phyloP scores from a whole-genome alignment of 23 tunicate species.

The Oikopleura albicans region DNA sequence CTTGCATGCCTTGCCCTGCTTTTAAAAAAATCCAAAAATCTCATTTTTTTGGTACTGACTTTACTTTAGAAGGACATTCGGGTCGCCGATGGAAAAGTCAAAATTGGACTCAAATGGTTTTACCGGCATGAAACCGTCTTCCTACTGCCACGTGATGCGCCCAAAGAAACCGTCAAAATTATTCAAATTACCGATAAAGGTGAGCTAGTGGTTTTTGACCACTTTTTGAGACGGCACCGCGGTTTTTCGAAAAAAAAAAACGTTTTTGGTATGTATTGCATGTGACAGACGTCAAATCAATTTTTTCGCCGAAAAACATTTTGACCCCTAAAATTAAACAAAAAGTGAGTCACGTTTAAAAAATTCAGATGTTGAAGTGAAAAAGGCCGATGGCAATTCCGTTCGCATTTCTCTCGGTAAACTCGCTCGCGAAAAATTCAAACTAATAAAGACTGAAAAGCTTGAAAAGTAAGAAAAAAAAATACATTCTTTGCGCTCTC shows the following conservation, averaged over 20 bases:
- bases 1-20: no score
- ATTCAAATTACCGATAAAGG: neutral
- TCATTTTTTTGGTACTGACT: no score
- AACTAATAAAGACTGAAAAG: neutral
- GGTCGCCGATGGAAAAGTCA: neutral
- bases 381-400: neutral
- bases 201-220: neutral
- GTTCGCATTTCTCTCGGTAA: neutral
- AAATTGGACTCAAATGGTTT: neutral
- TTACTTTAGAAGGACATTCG: constrained; percentile 8
- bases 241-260: neutral
- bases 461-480: no score
- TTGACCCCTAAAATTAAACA: no score
- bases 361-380: neutral
- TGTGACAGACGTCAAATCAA: no score
- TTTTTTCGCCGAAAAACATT: neutral
- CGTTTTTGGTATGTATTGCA: no score
- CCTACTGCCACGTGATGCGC: neutral
- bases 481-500: no score
- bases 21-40: no score
- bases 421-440: constrained; percentile 4
- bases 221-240: neutral
- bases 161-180: neutral
- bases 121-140: neutral
- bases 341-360: no score